These are phyloP conservation scores for Flexamia atlantica DNA, from an alignment of 2,888 invertebrate species.

Conservation along the genomic window DNA sequence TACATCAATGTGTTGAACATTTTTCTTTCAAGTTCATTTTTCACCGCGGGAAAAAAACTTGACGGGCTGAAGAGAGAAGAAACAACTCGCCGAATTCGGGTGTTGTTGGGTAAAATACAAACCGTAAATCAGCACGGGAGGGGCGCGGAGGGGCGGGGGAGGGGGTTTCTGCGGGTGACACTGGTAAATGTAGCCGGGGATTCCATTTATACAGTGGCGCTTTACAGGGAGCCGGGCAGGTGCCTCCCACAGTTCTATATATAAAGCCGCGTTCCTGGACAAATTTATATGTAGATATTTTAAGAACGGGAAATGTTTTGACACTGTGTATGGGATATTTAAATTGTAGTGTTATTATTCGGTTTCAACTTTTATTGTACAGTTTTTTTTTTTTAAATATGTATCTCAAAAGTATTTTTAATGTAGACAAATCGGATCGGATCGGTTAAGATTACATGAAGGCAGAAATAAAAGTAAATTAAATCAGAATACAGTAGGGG, in stretches of 20 bases:
- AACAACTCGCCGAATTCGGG: slow-evolving; percentile 51
- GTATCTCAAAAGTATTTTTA: too few relatives aligned
- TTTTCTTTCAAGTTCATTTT: background rate
- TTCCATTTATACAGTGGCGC: slow-evolving; percentile 56
- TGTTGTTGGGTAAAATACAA: slow-evolving; percentile 56
- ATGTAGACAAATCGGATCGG: too few relatives aligned
- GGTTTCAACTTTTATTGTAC: too few relatives aligned
- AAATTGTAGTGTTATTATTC: too few relatives aligned
- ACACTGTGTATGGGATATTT: too few relatives aligned
- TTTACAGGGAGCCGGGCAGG: slow-evolving; percentile 36
- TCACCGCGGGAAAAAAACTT: slow-evolving; percentile 29
- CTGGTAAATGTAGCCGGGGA: slow-evolving; percentile 57
- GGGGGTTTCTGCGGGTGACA: slow-evolving; percentile 49
- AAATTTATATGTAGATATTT: background rate
- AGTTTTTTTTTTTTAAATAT: too few relatives aligned
- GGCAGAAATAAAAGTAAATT: too few relatives aligned
- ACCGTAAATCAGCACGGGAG: slow-evolving; percentile 51
- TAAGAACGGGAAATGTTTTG: background rate
- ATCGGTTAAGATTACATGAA: too few relatives aligned
- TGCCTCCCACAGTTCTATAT: slow-evolving; percentile 4
- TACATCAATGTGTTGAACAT: background rate
- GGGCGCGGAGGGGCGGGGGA: background rate
- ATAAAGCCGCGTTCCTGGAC: background rate
- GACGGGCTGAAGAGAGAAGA: slow-evolving; percentile 32
- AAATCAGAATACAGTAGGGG: too few relatives aligned